Evolutionary conservation across 2,113 vertebrate species (phyloP).

Genomic region (Anolis sagrei): DNA sequence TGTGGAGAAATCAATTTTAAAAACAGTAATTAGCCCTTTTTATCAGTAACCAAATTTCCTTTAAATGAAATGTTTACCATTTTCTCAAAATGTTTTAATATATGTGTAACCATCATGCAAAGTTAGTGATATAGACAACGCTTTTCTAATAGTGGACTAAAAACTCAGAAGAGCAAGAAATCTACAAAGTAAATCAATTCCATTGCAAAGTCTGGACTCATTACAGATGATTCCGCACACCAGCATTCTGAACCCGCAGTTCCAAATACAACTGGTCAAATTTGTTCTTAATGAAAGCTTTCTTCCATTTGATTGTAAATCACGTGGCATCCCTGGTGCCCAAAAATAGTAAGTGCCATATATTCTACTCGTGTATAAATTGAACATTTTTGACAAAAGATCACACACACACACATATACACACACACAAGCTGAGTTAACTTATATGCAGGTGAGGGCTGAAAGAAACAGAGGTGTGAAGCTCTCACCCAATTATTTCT

Average conservation of each 20-base stretch:
- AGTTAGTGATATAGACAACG: background rate
- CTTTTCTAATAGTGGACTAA: background rate
- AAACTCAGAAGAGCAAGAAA: background rate
- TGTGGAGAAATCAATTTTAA: conserved; percentile 12
- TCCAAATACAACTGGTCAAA: background rate
- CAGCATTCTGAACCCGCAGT: background rate
- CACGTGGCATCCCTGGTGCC: too few species aligned
- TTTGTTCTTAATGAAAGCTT: too few species aligned
- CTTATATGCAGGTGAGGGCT: too few species aligned
- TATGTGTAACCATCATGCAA: background rate
- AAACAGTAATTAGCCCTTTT: background rate
- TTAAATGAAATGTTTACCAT: background rate
- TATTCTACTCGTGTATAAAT: background rate
- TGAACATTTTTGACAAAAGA: background rate
- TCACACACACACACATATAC: too few species aligned
- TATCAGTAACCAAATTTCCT: background rate
- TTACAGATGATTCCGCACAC: background rate
- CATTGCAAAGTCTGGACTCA: background rate
- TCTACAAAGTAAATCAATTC: background rate
- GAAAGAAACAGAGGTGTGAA: too few species aligned
- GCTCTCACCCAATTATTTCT: too few species aligned
- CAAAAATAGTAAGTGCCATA: background rate
- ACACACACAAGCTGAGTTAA: too few species aligned
- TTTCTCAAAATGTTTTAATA: background rate
- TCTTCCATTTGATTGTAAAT: too few species aligned